These are phyloP conservation scores for Caranx melampygus DNA, from an alignment of 2,113 vertebrate species.

Conservation along the genomic window DNA sequence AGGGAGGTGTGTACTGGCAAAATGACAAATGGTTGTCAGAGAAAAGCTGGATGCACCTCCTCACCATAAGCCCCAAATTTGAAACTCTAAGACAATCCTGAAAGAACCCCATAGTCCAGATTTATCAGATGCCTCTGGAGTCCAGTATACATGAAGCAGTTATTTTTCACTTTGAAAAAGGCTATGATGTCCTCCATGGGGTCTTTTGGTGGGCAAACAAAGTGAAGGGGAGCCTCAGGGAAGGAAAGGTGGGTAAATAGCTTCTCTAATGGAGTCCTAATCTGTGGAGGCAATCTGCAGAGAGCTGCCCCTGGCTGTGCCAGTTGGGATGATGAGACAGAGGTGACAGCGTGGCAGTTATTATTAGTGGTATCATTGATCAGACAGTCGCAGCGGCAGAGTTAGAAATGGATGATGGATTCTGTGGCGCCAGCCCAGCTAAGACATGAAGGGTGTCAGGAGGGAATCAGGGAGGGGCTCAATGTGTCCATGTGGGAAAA, in stretches of 20 bases:
- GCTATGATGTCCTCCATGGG: constrained; percentile 70
- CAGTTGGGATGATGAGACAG: constrained; percentile 75
- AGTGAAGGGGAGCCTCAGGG: constrained; percentile 75
- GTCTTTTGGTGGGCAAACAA: constrained; percentile 79
- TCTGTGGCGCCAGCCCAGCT: constrained; percentile 67
- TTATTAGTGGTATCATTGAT: constrained; percentile 88
- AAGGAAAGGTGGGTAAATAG: constrained; percentile 81
- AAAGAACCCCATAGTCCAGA: constrained; percentile 27
- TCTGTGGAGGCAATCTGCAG: constrained; percentile 83
- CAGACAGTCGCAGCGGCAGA: constrained; percentile 72
- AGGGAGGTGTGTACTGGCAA: constrained; percentile 53
- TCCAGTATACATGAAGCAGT: constrained; percentile 55
- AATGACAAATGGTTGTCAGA: constrained; percentile 57
- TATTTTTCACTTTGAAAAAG: constrained; percentile 74
- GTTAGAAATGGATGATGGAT: constrained; percentile 81
- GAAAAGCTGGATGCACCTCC: constrained; percentile 43
- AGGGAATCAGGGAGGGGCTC: constrained; percentile 42
- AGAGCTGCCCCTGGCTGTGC: constrained; percentile 78
- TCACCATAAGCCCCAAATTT: constrained; percentile 27
- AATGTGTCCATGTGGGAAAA: not conserved
- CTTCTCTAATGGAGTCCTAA: constrained; percentile 84
- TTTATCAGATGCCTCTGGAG: constrained; percentile 60
- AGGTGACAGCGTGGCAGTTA: constrained; percentile 83
- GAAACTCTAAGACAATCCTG: constrained; percentile 35
- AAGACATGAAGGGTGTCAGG: constrained; percentile 64